Conservation (phyloP, 2,888 invertebrate genomes). For the Phasia obesa region DNA sequence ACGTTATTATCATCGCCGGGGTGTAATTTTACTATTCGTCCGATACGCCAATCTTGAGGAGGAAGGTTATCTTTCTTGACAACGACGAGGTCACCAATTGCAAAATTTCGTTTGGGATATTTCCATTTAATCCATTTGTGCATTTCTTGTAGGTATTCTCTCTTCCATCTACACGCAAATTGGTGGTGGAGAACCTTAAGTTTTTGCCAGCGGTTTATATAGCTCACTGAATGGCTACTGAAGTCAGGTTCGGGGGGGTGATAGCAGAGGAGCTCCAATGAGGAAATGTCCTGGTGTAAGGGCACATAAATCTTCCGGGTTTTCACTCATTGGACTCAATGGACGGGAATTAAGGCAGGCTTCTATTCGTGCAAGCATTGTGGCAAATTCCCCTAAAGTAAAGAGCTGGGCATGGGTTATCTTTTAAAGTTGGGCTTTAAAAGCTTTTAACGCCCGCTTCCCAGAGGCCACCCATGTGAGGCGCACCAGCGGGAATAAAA, state of each 20-base stretch:
- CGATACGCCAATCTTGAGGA: slow-evolving; percentile 9
- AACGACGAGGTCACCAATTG: slow-evolving; percentile 27
- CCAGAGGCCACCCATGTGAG: slow-evolving; percentile 12
- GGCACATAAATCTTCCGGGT: slow-evolving; percentile 20
- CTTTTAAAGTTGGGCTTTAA: slow-evolving; percentile 9
- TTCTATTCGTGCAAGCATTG: slow-evolving; percentile 36
- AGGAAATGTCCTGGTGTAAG: slow-evolving; percentile 23
- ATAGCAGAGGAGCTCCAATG: slow-evolving; percentile 5
- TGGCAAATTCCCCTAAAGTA: slow-evolving; percentile 33
- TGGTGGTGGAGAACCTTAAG: slow-evolving; percentile 11
- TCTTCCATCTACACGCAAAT: slow-evolving; percentile 5
- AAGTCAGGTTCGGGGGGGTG: slow-evolving; percentile 13
- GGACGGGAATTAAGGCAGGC: slow-evolving; percentile 35
- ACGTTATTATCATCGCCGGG: slow-evolving; percentile 6
- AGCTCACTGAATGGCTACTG: background rate
- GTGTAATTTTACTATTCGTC: slow-evolving; percentile 18
- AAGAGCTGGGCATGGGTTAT: slow-evolving; percentile 11
- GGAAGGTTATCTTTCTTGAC: slow-evolving; percentile 31
- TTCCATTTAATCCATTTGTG: slow-evolving; percentile 10
- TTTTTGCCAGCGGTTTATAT: slow-evolving; percentile 12
- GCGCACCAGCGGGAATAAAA: slow-evolving; percentile 27
- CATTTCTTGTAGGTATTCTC: slow-evolving; percentile 6
- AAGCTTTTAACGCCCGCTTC: background rate
- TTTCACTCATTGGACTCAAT: slow-evolving; percentile 19
- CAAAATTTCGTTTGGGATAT: slow-evolving; percentile 18